These are phyloP conservation scores for Parnassius glacialis DNA, from an alignment of 2,888 invertebrate species.

Conservation along the genomic window DNA sequence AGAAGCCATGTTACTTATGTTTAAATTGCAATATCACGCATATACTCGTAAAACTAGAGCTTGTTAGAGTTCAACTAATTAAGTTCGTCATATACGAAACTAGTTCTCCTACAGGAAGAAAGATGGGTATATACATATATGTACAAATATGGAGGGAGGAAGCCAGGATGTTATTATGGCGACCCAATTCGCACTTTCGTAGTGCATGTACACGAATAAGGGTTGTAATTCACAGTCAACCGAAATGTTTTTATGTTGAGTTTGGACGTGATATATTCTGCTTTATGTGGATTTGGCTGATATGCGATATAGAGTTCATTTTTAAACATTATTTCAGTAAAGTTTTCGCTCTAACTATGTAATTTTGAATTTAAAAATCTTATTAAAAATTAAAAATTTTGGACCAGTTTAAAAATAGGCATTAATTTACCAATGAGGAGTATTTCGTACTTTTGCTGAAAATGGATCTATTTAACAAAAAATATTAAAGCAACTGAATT, in stretches of 20 bases:
- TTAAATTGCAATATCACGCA: neutral
- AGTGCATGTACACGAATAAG: constrained; percentile 22
- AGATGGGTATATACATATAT: neutral
- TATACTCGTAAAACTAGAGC: neutral
- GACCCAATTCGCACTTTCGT: constrained; percentile 21
- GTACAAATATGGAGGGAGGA: neutral
- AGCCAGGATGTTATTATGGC: constrained; percentile 18
- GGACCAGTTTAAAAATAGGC: too few relatives aligned
- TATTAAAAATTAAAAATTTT: too few relatives aligned
- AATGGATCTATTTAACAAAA: too few relatives aligned
- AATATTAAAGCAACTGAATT: too few relatives aligned
- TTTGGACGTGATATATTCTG: constrained; percentile 21
- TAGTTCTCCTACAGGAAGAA: neutral
- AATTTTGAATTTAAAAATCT: too few relatives aligned
- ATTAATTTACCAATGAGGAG: too few relatives aligned
- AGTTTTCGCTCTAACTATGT: too few relatives aligned
- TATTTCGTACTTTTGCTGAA: too few relatives aligned
- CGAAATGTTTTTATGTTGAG: constrained; percentile 24
- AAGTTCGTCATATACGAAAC: neutral
- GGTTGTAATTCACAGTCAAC: constrained; percentile 24
- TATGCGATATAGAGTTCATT: too few relatives aligned
- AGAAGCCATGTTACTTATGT: neutral
- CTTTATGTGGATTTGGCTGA: too few relatives aligned
- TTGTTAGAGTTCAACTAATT: neutral
- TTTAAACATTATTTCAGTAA: too few relatives aligned